Base-by-base conservation (phyloP, 2,113 vertebrate genomes). In the Polypterus bichir region DNA sequence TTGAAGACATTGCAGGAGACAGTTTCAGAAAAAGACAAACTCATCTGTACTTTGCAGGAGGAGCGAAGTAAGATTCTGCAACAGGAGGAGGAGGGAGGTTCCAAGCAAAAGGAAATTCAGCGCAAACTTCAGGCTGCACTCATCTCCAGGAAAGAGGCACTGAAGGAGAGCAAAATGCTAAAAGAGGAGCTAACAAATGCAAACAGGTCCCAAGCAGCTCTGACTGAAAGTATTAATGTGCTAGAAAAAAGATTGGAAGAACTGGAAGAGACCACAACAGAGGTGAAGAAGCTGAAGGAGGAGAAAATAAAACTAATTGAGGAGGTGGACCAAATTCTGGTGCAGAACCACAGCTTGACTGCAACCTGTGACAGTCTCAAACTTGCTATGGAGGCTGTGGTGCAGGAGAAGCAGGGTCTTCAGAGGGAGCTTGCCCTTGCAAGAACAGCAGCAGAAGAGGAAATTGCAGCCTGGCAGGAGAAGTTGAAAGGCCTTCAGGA, bases 81-180 rank as follows among this genome's bases (percentile, higher is more conserved):
- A 61, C 76, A 84, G 44, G 82, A 85, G 48, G 82, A 88, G 0
- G 70, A 48, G 4, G 79, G 83, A 60, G 77, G 73, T 57, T 80
- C 77, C 54, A 82, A 84, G 63, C 79, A 86, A 11, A 85, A 83
- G 71, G 90, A 95, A 68, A 79, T 97, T 59, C 92, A 97, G 64
- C 84, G 91, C 6, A 99, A 98, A 66, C 74, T 99, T n/a, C 92
- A 98, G 65, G 96, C 95, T 47, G 95, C 96, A 1, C 86, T 99
- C 54, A 89, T 99, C 65, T 98, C 92, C 45, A 89, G 94, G 59
- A 98, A 97, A 79, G 93, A 96, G 44, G 85, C 68, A 1, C 74
- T 97, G n/a, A 96, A 90, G 71, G 90, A 89, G 70, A 95, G 79
- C 72, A 92, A 86, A 73, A 63, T 52, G 47, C 80, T 91, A 8